phyloP scores from a whole-genome alignment of 2,888 invertebrate genomes.

The Chrysolina americana region DNA sequence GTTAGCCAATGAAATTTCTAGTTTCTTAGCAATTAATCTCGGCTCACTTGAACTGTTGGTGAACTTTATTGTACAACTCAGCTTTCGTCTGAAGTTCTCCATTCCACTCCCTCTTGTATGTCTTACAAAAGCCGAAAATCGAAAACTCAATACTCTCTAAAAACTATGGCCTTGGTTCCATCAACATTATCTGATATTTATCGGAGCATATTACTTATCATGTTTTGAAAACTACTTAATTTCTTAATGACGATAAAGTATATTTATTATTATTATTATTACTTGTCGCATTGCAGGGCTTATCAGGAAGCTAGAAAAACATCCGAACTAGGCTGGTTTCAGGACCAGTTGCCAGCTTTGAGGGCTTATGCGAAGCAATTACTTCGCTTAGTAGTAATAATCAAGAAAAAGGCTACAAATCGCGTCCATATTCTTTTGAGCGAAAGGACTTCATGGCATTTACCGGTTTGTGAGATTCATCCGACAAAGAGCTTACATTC shows the following conservation, averaged over 20 bases:
- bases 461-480: slow-evolving; percentile 91
- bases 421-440: slow-evolving; percentile 88
- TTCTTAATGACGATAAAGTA: no score
- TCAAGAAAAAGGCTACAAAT: slow-evolving; percentile 86
- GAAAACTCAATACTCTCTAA: no score
- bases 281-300: slow-evolving; percentile 51
- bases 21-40: no score
- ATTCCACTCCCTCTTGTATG: no score
- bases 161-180: no score
- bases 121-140: no score
- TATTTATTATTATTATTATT: no score
- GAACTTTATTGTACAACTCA: no score
- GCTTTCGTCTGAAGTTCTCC: no score
- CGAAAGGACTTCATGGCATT: slow-evolving; percentile 86
- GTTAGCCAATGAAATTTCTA: no score
- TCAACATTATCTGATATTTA: neutral
- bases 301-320: slow-evolving; percentile 56
- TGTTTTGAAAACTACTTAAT: neutral
- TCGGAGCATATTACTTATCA: neutral
- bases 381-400: slow-evolving; percentile 84
- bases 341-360: slow-evolving; percentile 79
- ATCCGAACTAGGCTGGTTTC: slow-evolving; percentile 76
- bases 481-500: slow-evolving; percentile 89
- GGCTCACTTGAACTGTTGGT: no score
- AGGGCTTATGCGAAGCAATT: slow-evolving; percentile 81